Conservation (phyloP, 2,888 invertebrate species). For the Pandemis corylana region DNA sequence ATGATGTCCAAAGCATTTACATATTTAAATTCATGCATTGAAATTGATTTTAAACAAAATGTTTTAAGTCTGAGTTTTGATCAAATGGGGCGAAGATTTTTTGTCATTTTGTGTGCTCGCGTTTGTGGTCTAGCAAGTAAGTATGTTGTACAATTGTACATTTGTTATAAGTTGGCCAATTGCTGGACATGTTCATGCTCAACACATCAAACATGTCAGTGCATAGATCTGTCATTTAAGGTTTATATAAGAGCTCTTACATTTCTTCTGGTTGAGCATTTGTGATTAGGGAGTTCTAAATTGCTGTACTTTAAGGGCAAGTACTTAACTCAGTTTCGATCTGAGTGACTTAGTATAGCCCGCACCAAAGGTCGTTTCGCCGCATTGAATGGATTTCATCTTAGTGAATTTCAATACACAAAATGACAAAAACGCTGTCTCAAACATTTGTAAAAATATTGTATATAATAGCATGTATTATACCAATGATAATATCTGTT, state of each 20-base stretch:
- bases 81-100: slow-evolving; percentile 46
- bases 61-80: slow-evolving; percentile 45
- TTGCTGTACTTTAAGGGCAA: slow-evolving; percentile 21
- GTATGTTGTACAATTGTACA: slow-evolving; percentile 42
- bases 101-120: slow-evolving; percentile 44
- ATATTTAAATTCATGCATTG: slow-evolving; percentile 38
- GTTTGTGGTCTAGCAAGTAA: slow-evolving; percentile 52
- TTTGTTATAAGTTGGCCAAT: background rate
- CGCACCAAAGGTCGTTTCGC: slow-evolving; percentile 18
- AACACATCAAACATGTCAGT: too few species aligned
- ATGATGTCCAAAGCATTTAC: slow-evolving; percentile 42
- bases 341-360: slow-evolving; percentile 22
- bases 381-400: slow-evolving; percentile 23
- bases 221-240: too few species aligned
- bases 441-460: slow-evolving; percentile 61
- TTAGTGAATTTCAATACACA: slow-evolving; percentile 46
- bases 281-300: background rate
- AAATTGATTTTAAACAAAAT: slow-evolving; percentile 35
- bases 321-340: slow-evolving; percentile 35
- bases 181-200: too few species aligned
- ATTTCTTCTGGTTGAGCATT: background rate
- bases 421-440: slow-evolving; percentile 60
- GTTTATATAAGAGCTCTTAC: too few species aligned
- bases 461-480: slow-evolving; percentile 73
- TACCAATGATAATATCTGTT: slow-evolving; percentile 72